These are phyloP conservation scores for Trididemnum miniatum DNA, from an alignment of 23 tunicate genomes.

Conservation along the genomic window DNA sequence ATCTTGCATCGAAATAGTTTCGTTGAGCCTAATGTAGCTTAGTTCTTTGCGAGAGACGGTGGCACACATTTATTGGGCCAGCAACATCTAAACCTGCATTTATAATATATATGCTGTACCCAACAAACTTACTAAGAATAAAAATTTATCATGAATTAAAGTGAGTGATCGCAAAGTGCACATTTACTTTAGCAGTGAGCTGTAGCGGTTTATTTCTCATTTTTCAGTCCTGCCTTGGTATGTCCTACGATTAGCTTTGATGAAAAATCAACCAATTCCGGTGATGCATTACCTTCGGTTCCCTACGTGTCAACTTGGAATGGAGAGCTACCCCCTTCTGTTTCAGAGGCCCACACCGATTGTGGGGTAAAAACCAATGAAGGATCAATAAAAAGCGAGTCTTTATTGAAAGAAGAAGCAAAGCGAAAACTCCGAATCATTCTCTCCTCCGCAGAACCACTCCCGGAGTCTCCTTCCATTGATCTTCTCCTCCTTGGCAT, in stretches of 20 bases:
- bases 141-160: too few species aligned
- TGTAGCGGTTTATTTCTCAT: neutral
- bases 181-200: too few species aligned
- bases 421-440: constrained; percentile 71
- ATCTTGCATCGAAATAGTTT: too few species aligned
- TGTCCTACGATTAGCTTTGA: neutral
- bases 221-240: neutral
- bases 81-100: too few species aligned
- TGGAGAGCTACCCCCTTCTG: neutral
- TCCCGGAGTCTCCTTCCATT: constrained; percentile 59
- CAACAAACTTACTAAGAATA: too few species aligned
- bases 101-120: too few species aligned
- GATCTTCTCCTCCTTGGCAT: constrained; percentile 46
- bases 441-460: constrained; percentile 53
- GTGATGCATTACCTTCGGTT: neutral
- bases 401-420: constrained; percentile 49
- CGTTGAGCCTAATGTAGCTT: too few species aligned
- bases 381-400: neutral
- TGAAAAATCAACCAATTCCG: constrained; percentile 1
- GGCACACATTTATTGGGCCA: too few species aligned
- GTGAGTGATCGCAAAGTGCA: too few species aligned
- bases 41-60: too few species aligned
- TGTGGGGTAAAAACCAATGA: neutral
- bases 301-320: neutral
- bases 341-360: neutral